Percentiles rank a stretch among this genome's conserved stretches.
These are phyloP conservation scores for Marmota monax DNA, from an alignment of 2,113 vertebrate species.

Conservation along the genomic window DNA sequence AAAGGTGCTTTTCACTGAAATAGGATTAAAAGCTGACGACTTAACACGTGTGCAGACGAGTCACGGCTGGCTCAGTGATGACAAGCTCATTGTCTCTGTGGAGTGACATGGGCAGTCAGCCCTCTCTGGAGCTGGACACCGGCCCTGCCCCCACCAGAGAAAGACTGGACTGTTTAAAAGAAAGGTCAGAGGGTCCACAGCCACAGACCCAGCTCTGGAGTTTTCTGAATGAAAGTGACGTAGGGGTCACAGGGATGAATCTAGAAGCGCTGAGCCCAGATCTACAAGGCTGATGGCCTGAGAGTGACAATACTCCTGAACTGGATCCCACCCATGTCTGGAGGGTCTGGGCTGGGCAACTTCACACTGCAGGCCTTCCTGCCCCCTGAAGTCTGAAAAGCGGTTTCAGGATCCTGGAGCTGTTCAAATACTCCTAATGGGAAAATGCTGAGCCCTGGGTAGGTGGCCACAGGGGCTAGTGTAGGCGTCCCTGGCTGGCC, in stretches of 20 bases:
- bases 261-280: not conserved
- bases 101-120: conserved; percentile 4
- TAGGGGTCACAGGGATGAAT: no score
- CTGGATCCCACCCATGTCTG: not conserved
- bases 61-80: conserved; percentile 68
- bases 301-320: not conserved
- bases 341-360: no score
- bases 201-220: no score
- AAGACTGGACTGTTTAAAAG: no score
- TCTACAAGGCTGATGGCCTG: not conserved
- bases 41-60: conserved; percentile 43
- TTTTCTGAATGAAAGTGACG: no score
- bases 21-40: conserved; percentile 83
- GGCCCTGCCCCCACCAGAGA: not conserved
- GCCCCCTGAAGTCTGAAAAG: not conserved
- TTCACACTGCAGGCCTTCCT: not conserved
- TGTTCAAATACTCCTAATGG: not conserved
- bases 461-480: not conserved
- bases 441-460: not conserved
- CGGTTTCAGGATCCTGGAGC: not conserved
- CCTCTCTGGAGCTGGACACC: not conserved
- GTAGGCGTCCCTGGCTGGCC: not conserved
- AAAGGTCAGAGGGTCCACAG: no score
- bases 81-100: conserved; percentile 20
- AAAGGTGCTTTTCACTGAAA: conserved; percentile 84